Evolutionary conservation across 2,888 invertebrate genomes (phyloP).

Genomic region (Plebejus argus): DNA sequence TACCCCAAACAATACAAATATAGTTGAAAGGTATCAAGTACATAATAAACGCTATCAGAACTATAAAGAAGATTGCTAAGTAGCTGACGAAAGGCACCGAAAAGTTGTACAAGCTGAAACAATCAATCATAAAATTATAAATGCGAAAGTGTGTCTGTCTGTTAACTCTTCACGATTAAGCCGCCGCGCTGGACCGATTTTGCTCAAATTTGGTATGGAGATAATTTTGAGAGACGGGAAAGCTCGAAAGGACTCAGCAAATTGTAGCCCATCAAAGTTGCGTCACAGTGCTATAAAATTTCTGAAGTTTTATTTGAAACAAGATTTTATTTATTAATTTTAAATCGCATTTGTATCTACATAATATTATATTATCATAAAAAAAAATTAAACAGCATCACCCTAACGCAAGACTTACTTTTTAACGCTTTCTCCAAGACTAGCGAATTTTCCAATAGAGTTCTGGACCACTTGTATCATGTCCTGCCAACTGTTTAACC

Average conservation of each 20-base stretch:
- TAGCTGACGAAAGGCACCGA: constrained; percentile 96
- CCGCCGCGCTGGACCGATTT: too few relatives aligned
- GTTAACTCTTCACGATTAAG: constrained; percentile 24
- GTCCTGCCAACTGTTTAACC: constrained; percentile 95
- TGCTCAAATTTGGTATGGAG: too few relatives aligned
- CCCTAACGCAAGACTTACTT: constrained; percentile 83
- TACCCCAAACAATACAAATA: constrained; percentile 94
- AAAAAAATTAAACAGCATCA: too few relatives aligned
- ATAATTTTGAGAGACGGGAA: too few relatives aligned
- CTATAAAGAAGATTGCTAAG: constrained; percentile 88
- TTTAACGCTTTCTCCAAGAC: constrained; percentile 93
- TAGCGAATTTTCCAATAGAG: constrained; percentile 93
- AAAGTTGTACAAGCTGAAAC: constrained; percentile 95
- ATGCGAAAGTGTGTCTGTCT: background rate
- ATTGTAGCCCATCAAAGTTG: too few relatives aligned
- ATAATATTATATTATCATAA: background rate
- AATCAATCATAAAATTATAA: constrained; percentile 29
- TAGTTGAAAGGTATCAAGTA: constrained; percentile 93
- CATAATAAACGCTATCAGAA: constrained; percentile 87
- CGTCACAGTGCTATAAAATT: too few relatives aligned
- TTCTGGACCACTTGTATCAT: constrained; percentile 97
- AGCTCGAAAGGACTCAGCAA: too few relatives aligned
- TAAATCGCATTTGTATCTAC: background rate
- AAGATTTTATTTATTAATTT: background rate
- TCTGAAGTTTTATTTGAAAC: background rate